A percentile compares a stretch with the other conserved stretches of the same genome.
These are phyloP conservation scores for Pristionchus exspectatus DNA, from an alignment of 2,888 invertebrate species.

Conservation along the genomic window DNA sequence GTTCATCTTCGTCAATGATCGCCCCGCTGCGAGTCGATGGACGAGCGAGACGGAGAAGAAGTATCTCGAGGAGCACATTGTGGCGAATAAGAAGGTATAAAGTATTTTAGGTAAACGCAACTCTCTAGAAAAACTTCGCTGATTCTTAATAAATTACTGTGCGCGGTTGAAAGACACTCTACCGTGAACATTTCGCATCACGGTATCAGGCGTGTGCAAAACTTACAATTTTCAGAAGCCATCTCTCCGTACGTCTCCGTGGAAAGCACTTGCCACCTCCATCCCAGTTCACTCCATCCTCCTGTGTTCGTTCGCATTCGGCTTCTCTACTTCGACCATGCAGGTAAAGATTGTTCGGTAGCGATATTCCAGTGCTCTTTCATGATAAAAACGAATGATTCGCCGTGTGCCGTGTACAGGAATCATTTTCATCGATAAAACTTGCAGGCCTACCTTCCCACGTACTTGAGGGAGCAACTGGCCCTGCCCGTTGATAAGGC, in stretches of 20 bases:
- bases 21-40: constrained; percentile 18
- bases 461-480: constrained; percentile 49
- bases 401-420: too few relatives aligned
- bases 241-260: constrained; percentile 9
- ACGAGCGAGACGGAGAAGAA: constrained; percentile 50
- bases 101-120: too few relatives aligned
- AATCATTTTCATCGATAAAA: background rate
- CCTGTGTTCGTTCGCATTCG: constrained; percentile 51
- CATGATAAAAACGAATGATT: background rate
- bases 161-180: too few relatives aligned
- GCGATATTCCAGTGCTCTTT: background rate
- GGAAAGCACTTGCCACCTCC: constrained; percentile 18
- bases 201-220: too few relatives aligned
- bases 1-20: constrained; percentile 43
- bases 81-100: constrained; percentile 3
- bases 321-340: constrained; percentile 53
- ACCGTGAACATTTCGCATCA: too few relatives aligned
- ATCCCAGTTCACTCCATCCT: constrained; percentile 39
- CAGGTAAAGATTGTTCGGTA: background rate
- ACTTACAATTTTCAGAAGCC: constrained; percentile 1
- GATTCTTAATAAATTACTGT: too few relatives aligned
- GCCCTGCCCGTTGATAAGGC: constrained; percentile 47
- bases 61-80: constrained; percentile 29
- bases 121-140: too few relatives aligned
- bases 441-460: constrained; percentile 22